A percentile compares a stretch with the other conserved stretches of the same genome.
Conservation (phyloP, 2,797 vertebrate genomes). For the Pantherophis alleghaniensis region DNA sequence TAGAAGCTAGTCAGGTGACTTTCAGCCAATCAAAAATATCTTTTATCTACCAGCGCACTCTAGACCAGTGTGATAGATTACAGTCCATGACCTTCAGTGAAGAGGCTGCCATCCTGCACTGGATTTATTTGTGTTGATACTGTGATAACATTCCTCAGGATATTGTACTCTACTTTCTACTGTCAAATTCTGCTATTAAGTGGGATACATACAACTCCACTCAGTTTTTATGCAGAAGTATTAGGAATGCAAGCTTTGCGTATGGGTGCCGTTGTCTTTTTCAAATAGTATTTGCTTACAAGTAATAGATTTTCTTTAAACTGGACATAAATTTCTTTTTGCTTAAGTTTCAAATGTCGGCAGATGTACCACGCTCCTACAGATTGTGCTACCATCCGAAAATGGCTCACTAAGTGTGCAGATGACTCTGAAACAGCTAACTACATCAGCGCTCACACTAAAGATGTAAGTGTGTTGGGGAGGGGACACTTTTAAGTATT, state of each 20-base stretch:
- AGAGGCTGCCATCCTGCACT: not conserved
- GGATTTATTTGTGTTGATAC: not conserved
- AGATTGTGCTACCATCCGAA: conserved; percentile 95
- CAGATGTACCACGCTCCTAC: conserved; percentile 99
- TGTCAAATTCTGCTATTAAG: not conserved
- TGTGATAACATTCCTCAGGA: not conserved
- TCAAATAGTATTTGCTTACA: not conserved
- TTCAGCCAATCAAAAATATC: not conserved
- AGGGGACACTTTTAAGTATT: not conserved
- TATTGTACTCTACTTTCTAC: not conserved
- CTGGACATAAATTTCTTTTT: conserved; percentile 40
- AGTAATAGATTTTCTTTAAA: conserved; percentile 11
- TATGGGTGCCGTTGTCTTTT: not conserved
- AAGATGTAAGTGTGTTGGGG: conserved; percentile 85
- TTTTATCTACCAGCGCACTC: not conserved
- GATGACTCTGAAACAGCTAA: conserved; percentile 99
- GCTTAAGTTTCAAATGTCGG: conserved; percentile 94
- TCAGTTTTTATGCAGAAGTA: not conserved
- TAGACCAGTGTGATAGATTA: not conserved
- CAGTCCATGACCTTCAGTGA: not conserved
- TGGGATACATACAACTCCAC: not conserved
- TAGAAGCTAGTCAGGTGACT: not conserved
- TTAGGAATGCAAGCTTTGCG: not conserved
- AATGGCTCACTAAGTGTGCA: conserved; percentile 98
- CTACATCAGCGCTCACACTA: conserved; percentile 99